These are phyloP conservation scores for Trimorus sp. DNA, from an alignment of 2,888 invertebrate species.

Conservation along the genomic window DNA sequence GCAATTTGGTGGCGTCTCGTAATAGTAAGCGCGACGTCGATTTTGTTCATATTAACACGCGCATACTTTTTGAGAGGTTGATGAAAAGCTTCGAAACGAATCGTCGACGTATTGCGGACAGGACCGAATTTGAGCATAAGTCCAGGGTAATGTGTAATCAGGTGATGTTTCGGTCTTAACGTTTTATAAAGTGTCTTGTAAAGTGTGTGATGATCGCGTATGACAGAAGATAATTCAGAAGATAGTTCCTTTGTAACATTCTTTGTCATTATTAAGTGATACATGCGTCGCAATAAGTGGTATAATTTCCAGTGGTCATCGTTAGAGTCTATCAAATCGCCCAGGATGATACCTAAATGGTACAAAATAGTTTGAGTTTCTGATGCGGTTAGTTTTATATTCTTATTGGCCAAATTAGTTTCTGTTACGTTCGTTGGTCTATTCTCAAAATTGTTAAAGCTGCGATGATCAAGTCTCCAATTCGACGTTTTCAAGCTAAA, in stretches of 20 bases:
- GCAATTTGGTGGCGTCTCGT: conserved; percentile 34
- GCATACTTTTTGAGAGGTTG: conserved; percentile 35
- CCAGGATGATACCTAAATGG: conserved; percentile 20
- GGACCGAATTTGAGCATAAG: conserved; percentile 39
- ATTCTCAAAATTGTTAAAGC: conserved; percentile 24
- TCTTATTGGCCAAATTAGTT: conserved; percentile 7
- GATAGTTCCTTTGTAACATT: conserved; percentile 3
- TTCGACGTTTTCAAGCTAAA: conserved; percentile 22
- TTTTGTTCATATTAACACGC: conserved; percentile 2
- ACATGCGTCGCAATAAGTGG: no score
- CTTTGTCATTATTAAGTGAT: neutral
- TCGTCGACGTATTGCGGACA: conserved; percentile 17
- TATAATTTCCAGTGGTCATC: conserved; percentile 15
- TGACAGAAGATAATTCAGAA: neutral
- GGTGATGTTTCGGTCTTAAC: conserved; percentile 43
- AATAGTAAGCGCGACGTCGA: conserved; percentile 24
- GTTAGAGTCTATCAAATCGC: conserved; percentile 1
- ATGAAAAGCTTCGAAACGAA: conserved; percentile 33
- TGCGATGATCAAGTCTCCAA: conserved; percentile 14
- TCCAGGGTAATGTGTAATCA: conserved; percentile 27
- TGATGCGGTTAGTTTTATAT: conserved; percentile 17
- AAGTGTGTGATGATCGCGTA: conserved; percentile 13
- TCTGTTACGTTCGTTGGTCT: neutral
- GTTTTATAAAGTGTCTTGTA: conserved; percentile 13
- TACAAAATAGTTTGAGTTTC: conserved; percentile 21